Evolutionary conservation across 2,888 invertebrate genomes (phyloP), one percentile per base, ranked within the genome.

Genomic region (Megalurothrips usitatus): DNA sequence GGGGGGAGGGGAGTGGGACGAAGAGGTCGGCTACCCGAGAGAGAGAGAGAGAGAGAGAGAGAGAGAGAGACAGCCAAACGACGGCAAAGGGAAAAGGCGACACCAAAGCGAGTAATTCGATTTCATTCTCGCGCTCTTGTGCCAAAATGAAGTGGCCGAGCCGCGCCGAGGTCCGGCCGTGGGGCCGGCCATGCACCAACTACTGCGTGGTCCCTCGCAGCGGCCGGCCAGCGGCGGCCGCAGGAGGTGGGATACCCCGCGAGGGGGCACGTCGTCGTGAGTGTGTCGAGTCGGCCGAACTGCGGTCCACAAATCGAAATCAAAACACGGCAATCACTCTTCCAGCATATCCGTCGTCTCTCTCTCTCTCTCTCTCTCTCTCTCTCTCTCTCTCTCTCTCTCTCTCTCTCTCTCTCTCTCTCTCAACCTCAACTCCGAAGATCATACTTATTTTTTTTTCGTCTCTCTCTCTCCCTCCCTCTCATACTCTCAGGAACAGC

Each of bases 21-120:
- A 2, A 6, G 34, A 43, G 34, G 34, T 43, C 34, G 34, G 34
- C 34, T 43, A 43, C 34, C 34, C 34, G 34, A 43, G 34, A 43
- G 34, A 43, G 34, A n/a, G n/a, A n/a, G n/a, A n/a, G n/a, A n/a
- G n/a, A n/a, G n/a, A n/a, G n/a, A n/a, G n/a, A n/a, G n/a, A n/a
- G n/a, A n/a, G n/a, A n/a, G n/a, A n/a, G n/a, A n/a, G n/a, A n/a
- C n/a, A n/a, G n/a, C n/a, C n/a, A n/a, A n/a, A n/a, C n/a, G n/a
- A n/a, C n/a, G n/a, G 3, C 34, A 43, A 43, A 43, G 3, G 34
- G 34, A 2, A 43, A 43, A 43, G 34, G 34, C 68, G 68, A 26
- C 23, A 26, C 68, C 34, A 43, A 52, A 14, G 58, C 58, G 58
- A 14, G 58, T 75, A 75, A 75, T 75, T 75, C 68, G 68, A 75